These are phyloP conservation scores for Apis florea DNA, from an alignment of 1,140 invertebrate species.

Conservation along the genomic window DNA sequence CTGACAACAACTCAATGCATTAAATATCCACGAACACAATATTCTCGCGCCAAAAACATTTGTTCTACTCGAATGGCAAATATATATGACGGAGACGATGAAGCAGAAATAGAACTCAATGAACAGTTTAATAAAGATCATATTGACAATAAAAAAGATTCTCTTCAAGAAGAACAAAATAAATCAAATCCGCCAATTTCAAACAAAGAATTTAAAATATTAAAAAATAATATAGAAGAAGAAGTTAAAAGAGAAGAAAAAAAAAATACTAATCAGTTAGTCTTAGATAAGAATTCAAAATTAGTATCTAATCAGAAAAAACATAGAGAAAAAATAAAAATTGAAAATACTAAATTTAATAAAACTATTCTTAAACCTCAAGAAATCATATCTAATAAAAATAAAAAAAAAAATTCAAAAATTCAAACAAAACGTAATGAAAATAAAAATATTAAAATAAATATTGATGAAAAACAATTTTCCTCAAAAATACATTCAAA, in stretches of 20 bases:
- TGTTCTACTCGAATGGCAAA: not conserved
- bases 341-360: not conserved
- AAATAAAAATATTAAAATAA: not conserved
- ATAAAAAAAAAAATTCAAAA: not conserved
- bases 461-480: not conserved
- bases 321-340: not conserved
- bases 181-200: not conserved
- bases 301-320: not conserved
- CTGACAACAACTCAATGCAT: too few relatives aligned
- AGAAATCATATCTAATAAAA: not conserved
- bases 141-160: not conserved
- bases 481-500: not conserved
- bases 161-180: not conserved
- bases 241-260: too few relatives aligned
- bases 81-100: constrained; percentile 35
- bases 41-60: not conserved
- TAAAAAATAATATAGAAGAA: not conserved
- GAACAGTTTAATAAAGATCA: not conserved
- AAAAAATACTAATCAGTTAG: not conserved
- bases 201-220: not conserved
- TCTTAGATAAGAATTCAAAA: not conserved
- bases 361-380: not conserved
- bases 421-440: too few relatives aligned
- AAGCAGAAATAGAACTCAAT: constrained; percentile 21
- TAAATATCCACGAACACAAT: not conserved